A percentile compares a stretch with the other conserved stretches of the same genome.
Evolutionary conservation across 2,888 invertebrate species (phyloP).

Genomic region (Sussaba pulchella): DNA sequence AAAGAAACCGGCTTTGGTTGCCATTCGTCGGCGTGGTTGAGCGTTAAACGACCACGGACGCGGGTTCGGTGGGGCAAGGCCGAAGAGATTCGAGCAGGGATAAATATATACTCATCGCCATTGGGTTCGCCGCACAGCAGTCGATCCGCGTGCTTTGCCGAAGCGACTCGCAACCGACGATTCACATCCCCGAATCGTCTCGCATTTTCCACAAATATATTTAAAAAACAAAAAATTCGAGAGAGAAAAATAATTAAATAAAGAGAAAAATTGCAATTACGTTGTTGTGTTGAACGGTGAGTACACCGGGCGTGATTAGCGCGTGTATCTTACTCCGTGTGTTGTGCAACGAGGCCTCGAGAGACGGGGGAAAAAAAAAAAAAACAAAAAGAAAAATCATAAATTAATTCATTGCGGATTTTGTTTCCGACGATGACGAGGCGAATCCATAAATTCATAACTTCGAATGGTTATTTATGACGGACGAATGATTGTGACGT

Average conservation of each 20-base stretch:
- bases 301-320: slow-evolving; percentile 20
- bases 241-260: too few relatives aligned
- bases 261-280: neutral
- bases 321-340: neutral
- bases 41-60: slow-evolving; percentile 7
- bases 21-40: slow-evolving; percentile 1
- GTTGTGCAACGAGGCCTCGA: slow-evolving; percentile 8
- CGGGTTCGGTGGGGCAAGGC: slow-evolving; percentile 49
- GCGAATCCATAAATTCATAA: slow-evolving; percentile 17
- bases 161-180: slow-evolving; percentile 13
- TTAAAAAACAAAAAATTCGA: neutral
- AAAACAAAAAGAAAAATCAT: too few relatives aligned
- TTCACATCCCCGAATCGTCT: neutral
- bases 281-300: slow-evolving; percentile 29
- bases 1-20: slow-evolving; percentile 35
- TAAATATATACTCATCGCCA: slow-evolving; percentile 61
- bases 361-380: neutral
- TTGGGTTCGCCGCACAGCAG: slow-evolving; percentile 52
- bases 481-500: too few relatives aligned
- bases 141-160: slow-evolving; percentile 33
- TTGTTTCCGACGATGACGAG: neutral
- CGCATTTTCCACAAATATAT: neutral
- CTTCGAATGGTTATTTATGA: neutral
- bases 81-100: slow-evolving; percentile 47
- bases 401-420: neutral